phyloP scores from a whole-genome alignment of 2,797 vertebrate genomes.

The Podarcis lilfordi region DNA sequence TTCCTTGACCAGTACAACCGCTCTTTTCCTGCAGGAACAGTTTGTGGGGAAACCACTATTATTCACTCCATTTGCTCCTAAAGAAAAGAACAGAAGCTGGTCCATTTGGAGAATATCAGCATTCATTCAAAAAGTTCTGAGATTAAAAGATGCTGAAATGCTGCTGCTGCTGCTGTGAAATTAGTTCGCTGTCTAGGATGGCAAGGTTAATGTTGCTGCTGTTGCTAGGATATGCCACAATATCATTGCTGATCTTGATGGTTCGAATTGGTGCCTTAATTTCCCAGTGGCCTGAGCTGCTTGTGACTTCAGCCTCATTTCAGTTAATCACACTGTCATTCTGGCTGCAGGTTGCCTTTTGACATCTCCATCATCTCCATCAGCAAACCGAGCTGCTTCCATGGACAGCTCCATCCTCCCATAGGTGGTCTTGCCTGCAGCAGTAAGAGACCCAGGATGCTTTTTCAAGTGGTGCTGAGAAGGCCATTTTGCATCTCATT shows the following conservation, averaged over 20 bases:
- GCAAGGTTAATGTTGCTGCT: conserved; percentile 73
- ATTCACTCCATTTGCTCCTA: background rate
- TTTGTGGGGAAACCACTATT: too few species aligned
- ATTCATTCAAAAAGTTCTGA: conserved; percentile 76
- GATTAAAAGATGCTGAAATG: conserved; percentile 77
- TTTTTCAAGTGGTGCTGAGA: background rate
- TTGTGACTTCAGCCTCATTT: conserved; percentile 81
- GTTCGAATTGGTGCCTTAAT: conserved; percentile 83
- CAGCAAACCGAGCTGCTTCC: conserved; percentile 60
- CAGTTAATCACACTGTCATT: conserved; percentile 85
- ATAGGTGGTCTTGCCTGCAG: background rate
- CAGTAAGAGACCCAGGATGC: background rate
- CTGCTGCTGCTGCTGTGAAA: conserved; percentile 77
- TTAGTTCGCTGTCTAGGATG: conserved; percentile 73
- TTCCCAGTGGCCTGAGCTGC: conserved; percentile 79
- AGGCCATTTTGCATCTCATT: background rate
- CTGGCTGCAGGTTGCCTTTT: conserved; percentile 80
- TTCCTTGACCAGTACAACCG: background rate
- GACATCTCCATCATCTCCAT: conserved; percentile 77
- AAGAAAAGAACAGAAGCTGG: background rate
- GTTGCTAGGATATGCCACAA: conserved; percentile 80
- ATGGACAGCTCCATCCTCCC: conserved; percentile 37
- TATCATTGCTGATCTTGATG: conserved; percentile 79
- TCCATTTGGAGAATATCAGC: conserved; percentile 18
- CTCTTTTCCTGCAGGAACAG: background rate